These are phyloP conservation scores for Vimba vimba DNA, from an alignment of 2,113 vertebrate genomes.

Conservation along the genomic window DNA sequence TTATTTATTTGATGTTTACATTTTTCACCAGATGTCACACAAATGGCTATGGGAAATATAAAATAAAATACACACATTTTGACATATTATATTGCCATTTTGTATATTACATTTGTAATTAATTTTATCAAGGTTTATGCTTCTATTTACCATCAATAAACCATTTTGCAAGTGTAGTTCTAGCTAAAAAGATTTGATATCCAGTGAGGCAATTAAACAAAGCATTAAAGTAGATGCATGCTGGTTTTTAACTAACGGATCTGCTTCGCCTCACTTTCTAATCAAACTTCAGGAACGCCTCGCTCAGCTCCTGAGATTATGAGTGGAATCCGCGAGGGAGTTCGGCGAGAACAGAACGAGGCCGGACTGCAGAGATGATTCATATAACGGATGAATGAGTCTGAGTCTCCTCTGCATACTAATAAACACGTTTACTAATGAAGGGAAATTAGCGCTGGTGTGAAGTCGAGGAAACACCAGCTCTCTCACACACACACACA, in stretches of 20 bases:
- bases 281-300: not conserved
- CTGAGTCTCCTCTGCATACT: constrained; percentile 17
- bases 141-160: not conserved
- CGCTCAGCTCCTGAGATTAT: constrained; percentile 19
- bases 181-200: not conserved
- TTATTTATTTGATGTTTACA: not conserved
- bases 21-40: not conserved
- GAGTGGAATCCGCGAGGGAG: not conserved
- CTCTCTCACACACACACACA: too few species aligned
- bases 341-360: not conserved
- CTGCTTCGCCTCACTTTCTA: not conserved
- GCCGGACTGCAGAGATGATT: constrained; percentile 19
- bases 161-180: not conserved
- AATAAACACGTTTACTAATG: constrained; percentile 1
- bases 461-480: constrained; percentile 44
- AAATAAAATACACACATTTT: not conserved
- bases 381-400: not conserved
- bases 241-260: not conserved
- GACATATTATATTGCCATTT: not conserved
- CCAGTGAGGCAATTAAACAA: not conserved
- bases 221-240: not conserved
- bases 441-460: not conserved
- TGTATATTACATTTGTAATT: not conserved
- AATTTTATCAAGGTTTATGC: not conserved
- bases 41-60: not conserved